These are phyloP conservation scores for Erynnis tages DNA, from an alignment of 2,888 invertebrate genomes.

Conservation along the genomic window DNA sequence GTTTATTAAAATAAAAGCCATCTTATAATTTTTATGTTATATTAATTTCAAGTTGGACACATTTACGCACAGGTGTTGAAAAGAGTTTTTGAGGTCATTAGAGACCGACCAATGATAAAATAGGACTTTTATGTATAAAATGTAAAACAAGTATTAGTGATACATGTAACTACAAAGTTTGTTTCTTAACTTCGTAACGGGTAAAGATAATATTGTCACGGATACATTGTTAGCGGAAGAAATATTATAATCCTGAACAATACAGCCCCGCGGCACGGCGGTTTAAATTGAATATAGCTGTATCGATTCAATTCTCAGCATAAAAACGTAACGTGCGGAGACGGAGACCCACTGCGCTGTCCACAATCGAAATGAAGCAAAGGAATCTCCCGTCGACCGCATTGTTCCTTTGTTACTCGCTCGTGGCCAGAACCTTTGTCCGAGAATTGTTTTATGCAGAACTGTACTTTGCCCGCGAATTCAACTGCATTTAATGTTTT, in stretches of 20 bases:
- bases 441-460: conserved; percentile 74
- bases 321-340: conserved; percentile 35
- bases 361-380: conserved; percentile 73
- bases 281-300: conserved; percentile 21
- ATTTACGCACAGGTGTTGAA: too few relatives aligned
- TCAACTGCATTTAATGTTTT: conserved; percentile 3
- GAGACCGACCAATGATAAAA: too few relatives aligned
- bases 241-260: conserved; percentile 23
- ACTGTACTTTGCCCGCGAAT: conserved; percentile 10
- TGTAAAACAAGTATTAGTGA: too few relatives aligned
- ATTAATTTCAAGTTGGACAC: too few relatives aligned
- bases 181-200: too few relatives aligned
- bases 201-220: conserved; percentile 9
- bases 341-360: conserved; percentile 50
- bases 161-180: too few relatives aligned
- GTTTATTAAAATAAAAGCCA: too few relatives aligned
- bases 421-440: conserved; percentile 77
- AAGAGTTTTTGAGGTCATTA: too few relatives aligned
- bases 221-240: conserved; percentile 21
- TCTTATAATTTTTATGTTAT: too few relatives aligned
- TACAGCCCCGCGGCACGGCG: conserved; percentile 21
- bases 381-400: conserved; percentile 64
- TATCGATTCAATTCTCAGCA: conserved; percentile 16
- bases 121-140: too few relatives aligned
- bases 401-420: conserved; percentile 74